Conservation (phyloP, 2,113 vertebrate species). For the Oreochromis niloticus region DNA sequence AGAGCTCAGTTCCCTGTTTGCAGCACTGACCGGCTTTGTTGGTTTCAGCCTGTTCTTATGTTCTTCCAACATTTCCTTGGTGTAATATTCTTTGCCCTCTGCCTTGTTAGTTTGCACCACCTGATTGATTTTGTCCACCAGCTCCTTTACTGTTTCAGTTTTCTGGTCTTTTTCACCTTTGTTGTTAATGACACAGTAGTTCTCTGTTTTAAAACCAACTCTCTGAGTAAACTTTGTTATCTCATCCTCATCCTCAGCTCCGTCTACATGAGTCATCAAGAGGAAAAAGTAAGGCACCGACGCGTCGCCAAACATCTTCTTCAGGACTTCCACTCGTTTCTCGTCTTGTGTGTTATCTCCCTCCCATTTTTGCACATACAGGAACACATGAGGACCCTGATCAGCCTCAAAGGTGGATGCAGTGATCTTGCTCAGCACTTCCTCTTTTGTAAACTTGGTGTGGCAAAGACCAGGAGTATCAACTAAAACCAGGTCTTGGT, state of each 20-base stretch:
- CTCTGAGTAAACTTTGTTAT: not conserved
- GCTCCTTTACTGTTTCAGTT: not conserved
- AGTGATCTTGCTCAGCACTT: not conserved
- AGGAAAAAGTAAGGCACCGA: not conserved
- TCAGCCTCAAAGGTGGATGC: rapidly evolving
- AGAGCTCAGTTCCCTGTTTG: rapidly evolving
- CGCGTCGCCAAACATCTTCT: not conserved
- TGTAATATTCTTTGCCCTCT: too few species aligned
- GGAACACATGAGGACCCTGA: not conserved
- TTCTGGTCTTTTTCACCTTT: not conserved
- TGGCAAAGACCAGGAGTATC: not conserved
- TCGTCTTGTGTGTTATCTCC: not conserved
- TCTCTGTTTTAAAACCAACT: not conserved
- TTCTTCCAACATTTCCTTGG: not conserved
- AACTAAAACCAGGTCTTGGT: not conserved
- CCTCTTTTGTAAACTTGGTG: rapidly evolving
- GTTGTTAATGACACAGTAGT: not conserved
- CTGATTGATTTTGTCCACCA: not conserved
- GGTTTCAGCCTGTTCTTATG: rapidly evolving
- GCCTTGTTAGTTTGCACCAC: too few species aligned
- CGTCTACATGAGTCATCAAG: not conserved
- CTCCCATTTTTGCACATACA: not conserved
- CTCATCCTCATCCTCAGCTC: not conserved
- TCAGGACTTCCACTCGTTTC: rapidly evolving
- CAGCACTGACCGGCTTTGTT: rapidly evolving